phyloP scores from a whole-genome alignment of 92 coral and sea anemone species.

The Phymanthus crucifer region DNA sequence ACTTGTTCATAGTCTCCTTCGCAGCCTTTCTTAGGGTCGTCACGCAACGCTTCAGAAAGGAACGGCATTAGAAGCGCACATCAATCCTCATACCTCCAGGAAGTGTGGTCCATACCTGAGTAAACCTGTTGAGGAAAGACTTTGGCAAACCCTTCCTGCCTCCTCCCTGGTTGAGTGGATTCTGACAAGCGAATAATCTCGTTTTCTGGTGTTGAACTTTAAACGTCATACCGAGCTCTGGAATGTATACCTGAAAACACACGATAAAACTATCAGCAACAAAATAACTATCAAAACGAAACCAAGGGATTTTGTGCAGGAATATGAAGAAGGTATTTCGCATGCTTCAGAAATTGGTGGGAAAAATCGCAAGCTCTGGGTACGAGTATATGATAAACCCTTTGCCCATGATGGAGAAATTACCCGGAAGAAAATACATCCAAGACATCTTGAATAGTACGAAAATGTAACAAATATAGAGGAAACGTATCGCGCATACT shows the following conservation, averaged over 20 bases:
- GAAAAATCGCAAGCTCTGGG: background rate
- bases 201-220: conserved; percentile 80
- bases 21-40: no score
- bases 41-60: no score
- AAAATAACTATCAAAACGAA: background rate
- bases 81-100: background rate
- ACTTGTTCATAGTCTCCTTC: no score
- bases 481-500: background rate
- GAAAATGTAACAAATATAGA: no score
- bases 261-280: background rate
- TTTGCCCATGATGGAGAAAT: no score
- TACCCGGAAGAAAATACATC: no score
- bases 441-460: no score
- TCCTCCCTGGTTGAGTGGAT: conserved; percentile 96
- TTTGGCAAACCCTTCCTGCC: conserved; percentile 98
- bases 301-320: background rate
- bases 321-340: no score
- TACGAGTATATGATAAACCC: no score
- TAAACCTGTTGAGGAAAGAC: conserved; percentile 93
- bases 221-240: conserved; percentile 93
- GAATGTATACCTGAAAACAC: conserved; percentile 77
- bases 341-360: no score
- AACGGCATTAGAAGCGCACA: no score
- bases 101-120: conserved; percentile 57
- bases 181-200: conserved; percentile 92